Base-by-base conservation (phyloP, 2,113 vertebrate genomes). In the Campylomormyrus numenius region DNA sequence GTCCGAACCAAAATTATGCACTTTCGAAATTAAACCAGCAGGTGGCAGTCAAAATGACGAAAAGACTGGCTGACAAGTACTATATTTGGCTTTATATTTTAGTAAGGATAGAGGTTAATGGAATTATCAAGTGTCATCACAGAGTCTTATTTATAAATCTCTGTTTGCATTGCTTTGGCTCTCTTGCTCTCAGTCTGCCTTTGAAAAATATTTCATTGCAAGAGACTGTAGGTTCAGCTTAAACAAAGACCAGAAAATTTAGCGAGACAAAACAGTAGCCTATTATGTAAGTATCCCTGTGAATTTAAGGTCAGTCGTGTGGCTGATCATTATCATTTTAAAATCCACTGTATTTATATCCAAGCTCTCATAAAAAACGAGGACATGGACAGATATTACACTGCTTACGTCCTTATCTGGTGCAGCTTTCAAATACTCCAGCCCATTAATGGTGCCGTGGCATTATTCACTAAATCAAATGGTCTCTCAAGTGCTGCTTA, bases 291-390 rank as follows among this genome's bases (percentile, higher is more conserved):
- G 19, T 52, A 49, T 42, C 35, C 74, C 35, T 87, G 84, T 90
- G 66, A 86, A 90, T 90, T 49, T 90, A 87, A 87, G 39, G 85
- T 84, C 49, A 19, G 21, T 87, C 39, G 21, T 53, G 85, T 53
- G 50, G 27, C 31, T 31, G 50, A 85, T 7, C 50, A n/a, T 89
- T 83, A 89, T 35, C 70, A 77, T 85, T 74, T 89, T 13, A 89
- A 89, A 89, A 89, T 49, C 66, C n/a, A 39, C 88, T 9, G 66
- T 21, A 77, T 74, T 74, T 77, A 77, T 74, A 52, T 62, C 39
- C 31, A 11, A 52, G 15, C 88, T 10, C 48, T 80, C 46, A 48
- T 70, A 70, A 15, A 62, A 58, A 88, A 88, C 4, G 88, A 62
- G 19, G 53, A 70, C 62, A 48, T 62, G 1, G 13, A 70, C 45